Percentiles rank a stretch among this genome's conserved stretches.
Conservation (phyloP, 2,113 vertebrate genomes). For the Odocoileus hemionus region DNA sequence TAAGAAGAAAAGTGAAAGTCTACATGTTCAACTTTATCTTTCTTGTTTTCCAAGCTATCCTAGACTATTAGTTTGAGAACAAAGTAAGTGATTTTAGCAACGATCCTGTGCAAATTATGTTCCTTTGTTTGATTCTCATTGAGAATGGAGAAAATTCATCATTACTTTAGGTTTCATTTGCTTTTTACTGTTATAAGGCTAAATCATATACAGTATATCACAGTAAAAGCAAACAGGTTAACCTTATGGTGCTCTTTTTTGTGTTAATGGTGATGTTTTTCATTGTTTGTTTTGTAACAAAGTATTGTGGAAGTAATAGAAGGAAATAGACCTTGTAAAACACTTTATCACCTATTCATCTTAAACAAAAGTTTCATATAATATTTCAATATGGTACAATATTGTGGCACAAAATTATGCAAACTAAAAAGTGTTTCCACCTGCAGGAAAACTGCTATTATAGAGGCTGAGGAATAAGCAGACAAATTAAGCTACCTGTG, state of each 20-base stretch:
- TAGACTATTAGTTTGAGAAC: conserved; percentile 31
- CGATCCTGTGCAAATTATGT: not conserved
- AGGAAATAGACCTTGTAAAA: conserved; percentile 50
- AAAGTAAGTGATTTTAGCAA: conserved; percentile 46
- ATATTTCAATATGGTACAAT: conserved; percentile 54
- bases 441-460: conserved; percentile 70
- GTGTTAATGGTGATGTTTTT: conserved; percentile 55
- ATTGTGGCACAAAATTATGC: conserved; percentile 40
- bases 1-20: not conserved
- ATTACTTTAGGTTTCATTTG: conserved; percentile 39
- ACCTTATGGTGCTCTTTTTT: conserved; percentile 31
- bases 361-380: conserved; percentile 60
- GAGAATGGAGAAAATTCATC: not conserved
- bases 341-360: conserved; percentile 53
- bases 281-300: conserved; percentile 54
- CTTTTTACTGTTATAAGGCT: conserved; percentile 42
- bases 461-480: conserved; percentile 52
- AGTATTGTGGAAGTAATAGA: not conserved
- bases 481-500: conserved; percentile 49
- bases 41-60: conserved; percentile 6
- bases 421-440: conserved; percentile 69
- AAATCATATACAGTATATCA: conserved; percentile 12
- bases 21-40: not conserved
- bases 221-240: conserved; percentile 35
- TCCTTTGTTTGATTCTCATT: conserved; percentile 21